Percentiles rank a stretch among this genome's conserved stretches.
Evolutionary conservation across 2,888 invertebrate species (phyloP).

Genomic region (Amphipyra berbera): DNA sequence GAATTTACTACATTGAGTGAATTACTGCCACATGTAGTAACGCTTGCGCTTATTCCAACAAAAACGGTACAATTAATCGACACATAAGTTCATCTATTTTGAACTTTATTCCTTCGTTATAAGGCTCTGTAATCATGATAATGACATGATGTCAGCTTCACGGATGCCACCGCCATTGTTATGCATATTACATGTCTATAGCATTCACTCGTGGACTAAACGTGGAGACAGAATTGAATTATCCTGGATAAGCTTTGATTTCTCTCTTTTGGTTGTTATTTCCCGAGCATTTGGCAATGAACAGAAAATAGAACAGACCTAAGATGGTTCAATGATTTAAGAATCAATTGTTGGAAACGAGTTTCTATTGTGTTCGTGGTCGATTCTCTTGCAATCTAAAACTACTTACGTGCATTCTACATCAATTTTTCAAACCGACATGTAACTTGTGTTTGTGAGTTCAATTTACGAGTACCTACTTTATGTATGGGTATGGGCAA

Average conservation of each 20-base stretch:
- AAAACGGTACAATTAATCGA: conserved; percentile 51
- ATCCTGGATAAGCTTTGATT: conserved; percentile 36
- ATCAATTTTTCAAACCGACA: conserved; percentile 35
- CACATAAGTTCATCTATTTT: conserved; percentile 31
- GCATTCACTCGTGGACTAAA: conserved; percentile 44
- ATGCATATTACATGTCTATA: conserved; percentile 63
- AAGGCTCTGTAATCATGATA: conserved; percentile 48
- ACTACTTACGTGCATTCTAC: conserved; percentile 37
- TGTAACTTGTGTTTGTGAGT: conserved; percentile 34
- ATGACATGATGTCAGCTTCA: conserved; percentile 54
- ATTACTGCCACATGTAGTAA: conserved; percentile 46
- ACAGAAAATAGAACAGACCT: conserved; percentile 29
- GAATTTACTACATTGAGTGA: conserved; percentile 49
- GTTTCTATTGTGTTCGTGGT: conserved; percentile 49
- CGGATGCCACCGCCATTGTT: conserved; percentile 56
- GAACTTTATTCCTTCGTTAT: conserved; percentile 39
- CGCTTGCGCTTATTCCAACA: conserved; percentile 35
- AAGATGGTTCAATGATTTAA: conserved; percentile 37
- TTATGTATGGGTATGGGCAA: not conserved
- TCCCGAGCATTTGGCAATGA: conserved; percentile 25
- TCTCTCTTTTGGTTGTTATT: conserved; percentile 12
- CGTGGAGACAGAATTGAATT: conserved; percentile 35
- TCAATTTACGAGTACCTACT: conserved; percentile 14
- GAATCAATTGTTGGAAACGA: conserved; percentile 49
- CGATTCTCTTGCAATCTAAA: conserved; percentile 43